Percentiles rank a stretch among this genome's conserved stretches.
phyloP scores from a whole-genome alignment of 2,113 vertebrate genomes.

The Onychorhynchus coronatus region DNA sequence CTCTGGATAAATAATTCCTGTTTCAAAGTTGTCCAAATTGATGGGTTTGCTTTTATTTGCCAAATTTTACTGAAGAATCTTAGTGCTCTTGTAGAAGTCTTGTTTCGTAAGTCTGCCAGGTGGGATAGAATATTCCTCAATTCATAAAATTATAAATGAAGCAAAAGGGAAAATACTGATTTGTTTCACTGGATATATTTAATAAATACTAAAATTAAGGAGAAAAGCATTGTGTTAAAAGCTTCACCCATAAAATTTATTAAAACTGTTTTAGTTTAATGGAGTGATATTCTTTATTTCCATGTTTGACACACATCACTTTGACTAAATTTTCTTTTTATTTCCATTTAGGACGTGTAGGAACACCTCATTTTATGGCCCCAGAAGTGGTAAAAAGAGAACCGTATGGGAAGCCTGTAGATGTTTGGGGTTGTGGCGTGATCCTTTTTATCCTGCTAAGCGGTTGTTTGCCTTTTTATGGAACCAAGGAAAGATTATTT shows the following conservation, averaged over 20 bases:
- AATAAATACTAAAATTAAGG: neutral
- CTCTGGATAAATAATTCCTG: neutral
- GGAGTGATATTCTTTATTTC: neutral
- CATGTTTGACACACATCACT: neutral
- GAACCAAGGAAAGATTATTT: conserved; percentile 98
- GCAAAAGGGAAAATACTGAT: neutral
- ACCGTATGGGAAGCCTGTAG: conserved; percentile 97
- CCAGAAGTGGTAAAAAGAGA: conserved; percentile 98
- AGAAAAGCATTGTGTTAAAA: neutral
- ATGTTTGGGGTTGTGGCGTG: conserved; percentile 98
- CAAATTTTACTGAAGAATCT: neutral
- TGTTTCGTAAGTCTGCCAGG: neutral
- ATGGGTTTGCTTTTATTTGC: neutral
- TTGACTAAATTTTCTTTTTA: conserved; percentile 15
- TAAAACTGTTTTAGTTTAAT: neutral
- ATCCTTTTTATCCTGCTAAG: conserved; percentile 98
- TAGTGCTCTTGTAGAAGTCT: neutral
- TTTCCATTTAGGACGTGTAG: conserved; percentile 86
- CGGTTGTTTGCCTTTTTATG: conserved; percentile 97
- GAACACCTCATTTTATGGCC: conserved; percentile 99
- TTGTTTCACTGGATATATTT: neutral
- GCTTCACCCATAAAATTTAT: neutral
- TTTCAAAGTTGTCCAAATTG: neutral
- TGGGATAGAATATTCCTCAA: neutral
- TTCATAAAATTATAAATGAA: neutral